These are phyloP conservation scores for Ormyrus labotus DNA, from an alignment of 2,888 invertebrate genomes.

Conservation along the genomic window DNA sequence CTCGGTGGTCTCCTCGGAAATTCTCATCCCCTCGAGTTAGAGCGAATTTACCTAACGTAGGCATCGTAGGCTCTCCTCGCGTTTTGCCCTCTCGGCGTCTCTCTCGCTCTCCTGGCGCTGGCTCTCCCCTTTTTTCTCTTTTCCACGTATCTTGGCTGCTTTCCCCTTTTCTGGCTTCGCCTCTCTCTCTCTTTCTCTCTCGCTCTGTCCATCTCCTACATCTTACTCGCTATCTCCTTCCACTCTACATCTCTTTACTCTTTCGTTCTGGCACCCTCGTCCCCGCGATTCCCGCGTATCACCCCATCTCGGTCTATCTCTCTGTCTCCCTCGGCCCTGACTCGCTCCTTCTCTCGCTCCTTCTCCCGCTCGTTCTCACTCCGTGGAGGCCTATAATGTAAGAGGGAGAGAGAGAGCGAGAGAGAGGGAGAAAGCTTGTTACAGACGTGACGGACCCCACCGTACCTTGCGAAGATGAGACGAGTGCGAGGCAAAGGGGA, in stretches of 20 bases:
- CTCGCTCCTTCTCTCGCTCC: neutral
- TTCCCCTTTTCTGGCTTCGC: conserved; percentile 49
- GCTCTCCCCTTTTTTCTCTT: conserved; percentile 58
- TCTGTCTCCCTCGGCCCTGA: no score
- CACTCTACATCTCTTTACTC: conserved; percentile 50
- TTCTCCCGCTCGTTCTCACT: neutral
- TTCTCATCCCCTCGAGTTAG: conserved; percentile 68
- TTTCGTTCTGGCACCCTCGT: conserved; percentile 35
- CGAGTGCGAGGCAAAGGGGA: conserved; percentile 60
- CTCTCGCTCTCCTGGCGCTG: conserved; percentile 19
- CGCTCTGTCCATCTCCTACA: conserved; percentile 62
- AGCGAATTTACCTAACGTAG: conserved; percentile 73
- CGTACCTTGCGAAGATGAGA: conserved; percentile 65
- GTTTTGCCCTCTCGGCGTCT: no score
- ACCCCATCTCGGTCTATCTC: conserved; percentile 46
- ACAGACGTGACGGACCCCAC: conserved; percentile 75
- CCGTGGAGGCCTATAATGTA: conserved; percentile 63
- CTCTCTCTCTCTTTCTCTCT: conserved; percentile 46
- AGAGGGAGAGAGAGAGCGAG: conserved; percentile 40
- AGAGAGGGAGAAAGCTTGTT: conserved; percentile 67
- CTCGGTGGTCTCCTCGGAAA: conserved; percentile 62
- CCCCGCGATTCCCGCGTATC: conserved; percentile 8
- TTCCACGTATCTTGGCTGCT: conserved; percentile 52
- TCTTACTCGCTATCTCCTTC: conserved; percentile 55
- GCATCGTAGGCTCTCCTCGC: conserved; percentile 58